Evolutionary conservation across 2,888 invertebrate genomes (phyloP).

Genomic region (Amiota minor): DNA sequence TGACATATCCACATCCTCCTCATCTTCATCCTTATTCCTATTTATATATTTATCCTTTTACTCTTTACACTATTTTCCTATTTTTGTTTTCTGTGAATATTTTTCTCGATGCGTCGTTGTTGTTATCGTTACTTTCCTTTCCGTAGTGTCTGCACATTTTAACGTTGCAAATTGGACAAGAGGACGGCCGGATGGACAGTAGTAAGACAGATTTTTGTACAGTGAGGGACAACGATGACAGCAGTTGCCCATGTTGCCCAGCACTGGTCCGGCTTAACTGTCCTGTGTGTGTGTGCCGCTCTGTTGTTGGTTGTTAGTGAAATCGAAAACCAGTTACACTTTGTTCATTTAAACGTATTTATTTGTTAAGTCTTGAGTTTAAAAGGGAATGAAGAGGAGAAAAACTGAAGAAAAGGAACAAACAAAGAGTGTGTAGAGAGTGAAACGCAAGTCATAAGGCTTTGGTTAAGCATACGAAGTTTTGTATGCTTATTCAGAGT

Average conservation of each 20-base stretch:
- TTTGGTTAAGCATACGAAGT: too few species aligned
- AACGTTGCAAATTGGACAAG: constrained; percentile 37
- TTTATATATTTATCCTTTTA: not conserved
- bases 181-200: too few species aligned
- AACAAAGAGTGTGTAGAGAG: too few species aligned
- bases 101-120: constrained; percentile 31
- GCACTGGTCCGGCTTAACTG: not conserved
- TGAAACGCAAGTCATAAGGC: too few species aligned
- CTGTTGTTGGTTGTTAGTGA: constrained; percentile 3
- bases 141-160: constrained; percentile 63
- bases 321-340: constrained; percentile 28
- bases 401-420: not conserved
- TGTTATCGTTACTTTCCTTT: constrained; percentile 28
- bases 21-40: not conserved
- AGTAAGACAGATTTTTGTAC: not conserved
- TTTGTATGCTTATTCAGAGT: too few species aligned
- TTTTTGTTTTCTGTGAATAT: constrained; percentile 49
- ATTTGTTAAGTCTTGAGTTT: constrained; percentile 24
- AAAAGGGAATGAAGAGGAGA: not conserved
- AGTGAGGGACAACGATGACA: not conserved
- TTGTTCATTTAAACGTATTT: constrained; percentile 27
- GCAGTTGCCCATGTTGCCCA: constrained; percentile 8
- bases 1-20: too few species aligned
- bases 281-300: not conserved
- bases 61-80: constrained; percentile 57